Evolutionary conservation across 2,888 invertebrate genomes (phyloP), one percentile per base, ranked within the genome.

Genomic region (Carabus problematicus): DNA sequence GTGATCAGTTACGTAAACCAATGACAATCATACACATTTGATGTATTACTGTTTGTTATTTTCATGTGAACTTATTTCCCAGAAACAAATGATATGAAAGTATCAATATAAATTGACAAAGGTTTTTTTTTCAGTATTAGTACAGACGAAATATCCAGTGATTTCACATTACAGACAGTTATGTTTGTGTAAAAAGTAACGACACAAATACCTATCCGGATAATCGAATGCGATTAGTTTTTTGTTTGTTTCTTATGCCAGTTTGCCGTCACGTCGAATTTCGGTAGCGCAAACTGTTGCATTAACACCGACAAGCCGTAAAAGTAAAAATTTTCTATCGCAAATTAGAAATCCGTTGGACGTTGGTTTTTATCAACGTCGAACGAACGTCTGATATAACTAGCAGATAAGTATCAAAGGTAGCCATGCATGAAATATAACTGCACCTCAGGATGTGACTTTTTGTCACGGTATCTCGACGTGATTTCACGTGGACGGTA

Each of bases 331-430:
- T 64, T 29, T 43, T 12, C 64, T 64, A 64, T 64, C 54, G 52
- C 54, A 54, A 64, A 64, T 64, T 64, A 64, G 64, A 64, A 64
- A 64, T 64, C 64, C 64, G n/a, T n/a, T n/a, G n/a, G n/a, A 43
- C 52, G 64, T 54, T 18, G 42, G 1, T 41, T 42, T 40, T 9
- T 52, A 14, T 54, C 40, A 54, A 52, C 42, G 52, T 52, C 40
- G 54, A 55, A 14, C 40, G 12, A 52, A 52, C 52, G 52, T 12
- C 18, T 18, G 14, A 52, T 52, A 52, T 52, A 52, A 52, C 52
- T 18, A 18, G 40, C 16, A 64, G 64, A 64, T 64, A 64, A 64
- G 64, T 52, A 64, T 64, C 55, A 54, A 9, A 42, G 55, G 19
- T 42, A 64, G 43, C 55, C 64, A 64, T 64, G 64, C 64, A 54